phyloP scores from a whole-genome alignment of 2,113 vertebrate species.

The Bucco capensis region DNA sequence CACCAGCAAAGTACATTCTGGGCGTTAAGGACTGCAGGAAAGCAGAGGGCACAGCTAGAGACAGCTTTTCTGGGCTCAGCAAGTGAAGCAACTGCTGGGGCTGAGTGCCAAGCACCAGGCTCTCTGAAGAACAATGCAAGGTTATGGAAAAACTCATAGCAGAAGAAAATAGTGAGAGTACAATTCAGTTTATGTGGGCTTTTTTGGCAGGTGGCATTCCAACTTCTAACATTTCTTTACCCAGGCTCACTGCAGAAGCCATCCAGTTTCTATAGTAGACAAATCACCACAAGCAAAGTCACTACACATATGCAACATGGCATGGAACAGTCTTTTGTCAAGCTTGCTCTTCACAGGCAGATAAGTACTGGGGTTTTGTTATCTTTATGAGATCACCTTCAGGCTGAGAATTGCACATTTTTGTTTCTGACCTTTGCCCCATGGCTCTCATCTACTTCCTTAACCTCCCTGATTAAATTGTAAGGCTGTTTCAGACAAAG shows the following conservation, averaged over 20 bases:
- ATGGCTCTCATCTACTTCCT: not conserved
- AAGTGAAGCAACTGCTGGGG: fast-evolving
- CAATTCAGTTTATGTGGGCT: conserved; percentile 81
- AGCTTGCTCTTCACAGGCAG: not conserved
- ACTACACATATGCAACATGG: not conserved
- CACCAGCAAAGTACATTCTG: not conserved
- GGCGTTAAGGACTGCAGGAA: not conserved
- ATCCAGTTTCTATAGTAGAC: conserved; percentile 83
- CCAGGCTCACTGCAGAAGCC: conserved; percentile 85
- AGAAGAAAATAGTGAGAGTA: not conserved
- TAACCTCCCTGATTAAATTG: not conserved
- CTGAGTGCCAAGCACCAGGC: not conserved
- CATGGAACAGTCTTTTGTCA: not conserved
- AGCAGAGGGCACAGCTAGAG: not conserved
- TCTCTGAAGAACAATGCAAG: not conserved
- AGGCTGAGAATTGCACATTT: not conserved
- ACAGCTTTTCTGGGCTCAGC: not conserved
- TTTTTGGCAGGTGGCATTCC: conserved; percentile 86
- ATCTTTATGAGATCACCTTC: not conserved
- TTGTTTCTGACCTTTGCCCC: not conserved
- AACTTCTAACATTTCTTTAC: conserved; percentile 81
- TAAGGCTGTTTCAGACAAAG: not conserved
- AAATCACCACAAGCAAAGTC: not conserved
- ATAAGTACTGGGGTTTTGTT: not conserved
- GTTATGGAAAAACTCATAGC: not conserved